Evolutionary conservation across 2,113 vertebrate species (phyloP), one percentile per base, ranked within the genome.

Genomic region (Burhinus oedicnemus): DNA sequence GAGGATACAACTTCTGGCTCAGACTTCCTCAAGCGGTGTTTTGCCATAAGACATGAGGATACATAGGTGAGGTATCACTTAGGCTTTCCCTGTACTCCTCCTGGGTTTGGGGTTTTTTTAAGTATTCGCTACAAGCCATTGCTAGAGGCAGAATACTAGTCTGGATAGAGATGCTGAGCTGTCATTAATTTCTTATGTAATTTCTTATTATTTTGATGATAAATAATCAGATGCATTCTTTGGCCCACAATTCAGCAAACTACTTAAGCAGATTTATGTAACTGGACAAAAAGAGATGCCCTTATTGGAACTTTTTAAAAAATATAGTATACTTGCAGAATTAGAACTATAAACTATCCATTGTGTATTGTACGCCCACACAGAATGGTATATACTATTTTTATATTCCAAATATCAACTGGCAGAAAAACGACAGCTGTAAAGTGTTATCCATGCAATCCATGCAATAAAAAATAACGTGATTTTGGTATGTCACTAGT

Each of bases 401-500:
- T 94, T 96, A 45, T 96, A 94, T 90, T 86, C 55, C 80, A 74
- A 93, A 44, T 90, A 85, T 38, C 70, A 81, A 19, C 34, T 76
- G 40, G 42, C 62, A 86, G 72, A 83, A 92, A 79, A 93, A 29
- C 20, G 52, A 75, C 29, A 77, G 34, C 58, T 95, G 49, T 92
- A 54, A 90, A 91, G 38, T 62, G 51, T 80, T 91, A 66, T 36
- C 75, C 62, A 32, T 69, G 62, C 62, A 91, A 62, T 38, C 75
- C 66, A 32, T 69, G 62, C 62, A 90, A 94, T 90, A 90, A 97
- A 82, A 81, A 88, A 60, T 29, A 83, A 69, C 0, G 5, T 65
- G 68, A 62, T 80, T 74, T 86, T 70, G 36, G 34, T 95, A 83
- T 65, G 68, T 81, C 47, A 71, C 30, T 62, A 11, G 64, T 58